Percentiles rank a stretch among this genome's conserved stretches.
Evolutionary conservation across 1,140 invertebrate genomes (phyloP).

Genomic region (Lordiphosa stackelbergi): DNA sequence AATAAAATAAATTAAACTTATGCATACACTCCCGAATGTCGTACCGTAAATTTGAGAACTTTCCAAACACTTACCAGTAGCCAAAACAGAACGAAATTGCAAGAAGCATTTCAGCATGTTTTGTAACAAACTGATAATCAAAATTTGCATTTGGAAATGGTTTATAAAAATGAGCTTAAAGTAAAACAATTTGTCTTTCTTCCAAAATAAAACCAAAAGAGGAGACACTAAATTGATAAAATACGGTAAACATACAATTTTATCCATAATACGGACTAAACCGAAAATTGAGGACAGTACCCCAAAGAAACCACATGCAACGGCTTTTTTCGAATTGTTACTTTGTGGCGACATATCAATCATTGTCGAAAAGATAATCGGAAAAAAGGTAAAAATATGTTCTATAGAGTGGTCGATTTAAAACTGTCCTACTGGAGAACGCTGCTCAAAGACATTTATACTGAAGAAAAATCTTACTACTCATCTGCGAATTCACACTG

Average conservation of each 20-base stretch:
- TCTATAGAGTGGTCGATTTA: background rate
- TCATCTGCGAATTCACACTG: too few species aligned
- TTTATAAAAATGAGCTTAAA: background rate
- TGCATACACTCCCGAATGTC: background rate
- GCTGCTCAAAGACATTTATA: too few species aligned
- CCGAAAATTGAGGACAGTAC: background rate
- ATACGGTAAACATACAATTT: background rate
- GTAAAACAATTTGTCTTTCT: background rate
- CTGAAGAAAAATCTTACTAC: too few species aligned
- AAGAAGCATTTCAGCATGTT: conserved; percentile 5
- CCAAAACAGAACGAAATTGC: background rate
- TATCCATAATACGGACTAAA: background rate
- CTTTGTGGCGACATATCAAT: background rate
- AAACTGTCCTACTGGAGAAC: too few species aligned
- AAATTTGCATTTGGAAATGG: conserved; percentile 2
- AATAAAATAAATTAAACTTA: too few species aligned
- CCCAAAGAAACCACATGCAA: background rate
- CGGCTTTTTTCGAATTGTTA: background rate
- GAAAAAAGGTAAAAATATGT: background rate
- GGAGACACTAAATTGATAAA: background rate
- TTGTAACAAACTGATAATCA: background rate
- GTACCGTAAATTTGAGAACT: background rate
- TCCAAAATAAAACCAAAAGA: background rate
- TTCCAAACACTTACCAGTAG: background rate
- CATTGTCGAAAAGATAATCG: background rate